Conservation (phyloP, 2,888 invertebrate species). For the Leptothorax acervorum region DNA sequence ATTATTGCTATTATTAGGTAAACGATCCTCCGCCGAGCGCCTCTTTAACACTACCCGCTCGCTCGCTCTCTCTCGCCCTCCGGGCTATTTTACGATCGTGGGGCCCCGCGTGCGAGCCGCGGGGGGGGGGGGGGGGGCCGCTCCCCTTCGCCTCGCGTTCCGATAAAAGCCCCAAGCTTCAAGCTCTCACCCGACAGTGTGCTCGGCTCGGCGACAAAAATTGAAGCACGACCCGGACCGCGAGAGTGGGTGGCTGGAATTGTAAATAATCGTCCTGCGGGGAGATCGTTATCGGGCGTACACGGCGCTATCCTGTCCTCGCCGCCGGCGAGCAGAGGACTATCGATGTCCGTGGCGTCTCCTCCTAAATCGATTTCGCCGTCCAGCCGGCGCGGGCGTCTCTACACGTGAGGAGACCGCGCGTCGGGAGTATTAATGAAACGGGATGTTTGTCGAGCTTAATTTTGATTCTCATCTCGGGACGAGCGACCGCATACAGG, state of each 20-base stretch:
- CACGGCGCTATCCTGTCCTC: conserved; percentile 54
- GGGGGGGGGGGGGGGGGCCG: too few relatives aligned
- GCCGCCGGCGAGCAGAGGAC: conserved; percentile 51
- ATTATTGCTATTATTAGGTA: conserved; percentile 85
- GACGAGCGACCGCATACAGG: background rate
- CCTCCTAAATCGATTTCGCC: conserved; percentile 41
- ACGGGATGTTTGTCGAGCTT: conserved; percentile 18
- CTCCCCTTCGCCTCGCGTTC: background rate
- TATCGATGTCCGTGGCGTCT: conserved; percentile 42
- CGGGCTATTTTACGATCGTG: conserved; percentile 79
- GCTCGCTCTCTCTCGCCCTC: conserved; percentile 79
- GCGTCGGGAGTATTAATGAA: conserved; percentile 10
- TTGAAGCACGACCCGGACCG: conserved; percentile 72
- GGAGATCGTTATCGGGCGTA: conserved; percentile 74
- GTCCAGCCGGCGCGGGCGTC: conserved; percentile 24
- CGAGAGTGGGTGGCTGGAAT: conserved; percentile 78
- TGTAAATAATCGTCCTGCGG: conserved; percentile 78
- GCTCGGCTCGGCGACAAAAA: conserved; percentile 71
- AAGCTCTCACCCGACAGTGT: conserved; percentile 64
- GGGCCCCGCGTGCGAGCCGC: conserved; percentile 64
- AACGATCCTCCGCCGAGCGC: conserved; percentile 82
- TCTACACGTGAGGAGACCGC: conserved; percentile 10
- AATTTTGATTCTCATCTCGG: background rate
- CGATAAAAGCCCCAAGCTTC: conserved; percentile 71
- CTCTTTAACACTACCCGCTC: conserved; percentile 82